phyloP scores from a whole-genome alignment of 2,797 vertebrate species.

The Tragelaphus oryx region DNA sequence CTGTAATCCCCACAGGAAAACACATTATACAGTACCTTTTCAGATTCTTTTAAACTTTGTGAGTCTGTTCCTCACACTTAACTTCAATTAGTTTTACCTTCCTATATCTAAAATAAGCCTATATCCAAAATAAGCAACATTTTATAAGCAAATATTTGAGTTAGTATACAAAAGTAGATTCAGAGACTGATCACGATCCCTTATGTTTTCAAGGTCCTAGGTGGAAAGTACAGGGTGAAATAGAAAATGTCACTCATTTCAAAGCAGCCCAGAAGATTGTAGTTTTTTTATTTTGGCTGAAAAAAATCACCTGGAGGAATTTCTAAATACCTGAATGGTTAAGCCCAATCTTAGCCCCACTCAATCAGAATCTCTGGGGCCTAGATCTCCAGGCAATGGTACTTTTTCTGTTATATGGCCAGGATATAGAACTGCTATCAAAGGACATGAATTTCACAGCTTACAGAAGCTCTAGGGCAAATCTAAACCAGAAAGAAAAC shows the following conservation, averaged over 20 bases:
- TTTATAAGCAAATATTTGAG: not conserved
- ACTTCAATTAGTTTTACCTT: conserved; percentile 13
- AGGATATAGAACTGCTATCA: not conserved
- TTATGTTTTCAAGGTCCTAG: not conserved
- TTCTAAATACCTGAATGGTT: not conserved
- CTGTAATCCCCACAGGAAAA: not conserved
- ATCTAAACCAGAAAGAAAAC: not conserved
- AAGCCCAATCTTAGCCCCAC: not conserved
- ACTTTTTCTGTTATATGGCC: not conserved
- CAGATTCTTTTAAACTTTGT: not conserved
- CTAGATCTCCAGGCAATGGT: not conserved
- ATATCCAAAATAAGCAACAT: conserved; percentile 9
- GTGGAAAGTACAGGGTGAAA: not conserved
- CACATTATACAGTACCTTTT: not conserved
- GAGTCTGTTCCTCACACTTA: not conserved
- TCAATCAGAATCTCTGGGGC: not conserved
- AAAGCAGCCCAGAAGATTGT: not conserved
- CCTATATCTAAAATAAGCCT: conserved; percentile 25
- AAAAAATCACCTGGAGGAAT: not conserved
- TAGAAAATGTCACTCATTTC: not conserved
- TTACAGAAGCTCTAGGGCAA: not conserved
- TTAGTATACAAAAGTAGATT: not conserved
- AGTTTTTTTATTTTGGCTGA: not conserved
- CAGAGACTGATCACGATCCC: not conserved
- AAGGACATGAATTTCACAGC: not conserved